Evolutionary conservation across 1,140 invertebrate species (phyloP).

Genomic region (Maconellicoccus hirsutus): DNA sequence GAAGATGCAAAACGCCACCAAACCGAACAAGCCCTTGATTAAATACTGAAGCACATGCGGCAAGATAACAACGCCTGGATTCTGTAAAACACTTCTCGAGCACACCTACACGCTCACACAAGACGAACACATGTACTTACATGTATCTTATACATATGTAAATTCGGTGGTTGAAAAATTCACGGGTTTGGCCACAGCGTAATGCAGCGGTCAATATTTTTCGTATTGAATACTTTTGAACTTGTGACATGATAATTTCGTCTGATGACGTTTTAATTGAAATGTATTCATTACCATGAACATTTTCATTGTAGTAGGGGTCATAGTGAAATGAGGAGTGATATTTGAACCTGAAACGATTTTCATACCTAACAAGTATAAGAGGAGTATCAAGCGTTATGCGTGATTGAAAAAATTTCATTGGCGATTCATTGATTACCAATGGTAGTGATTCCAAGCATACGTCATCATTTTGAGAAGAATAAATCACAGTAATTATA

Average conservation of each 20-base stretch:
- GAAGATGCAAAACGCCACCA: slow-evolving; percentile 12
- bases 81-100: background rate
- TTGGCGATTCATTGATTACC: too few species aligned
- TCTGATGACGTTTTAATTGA: background rate
- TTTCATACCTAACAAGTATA: too few species aligned
- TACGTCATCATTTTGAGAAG: too few species aligned
- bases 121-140: background rate
- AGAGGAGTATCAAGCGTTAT: too few species aligned
- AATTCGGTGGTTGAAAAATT: background rate
- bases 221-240: background rate
- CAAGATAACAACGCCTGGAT: background rate
- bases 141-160: background rate
- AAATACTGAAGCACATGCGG: background rate
- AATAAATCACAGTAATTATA: too few species aligned
- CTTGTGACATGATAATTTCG: background rate
- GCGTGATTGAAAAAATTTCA: too few species aligned
- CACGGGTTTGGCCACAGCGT: background rate
- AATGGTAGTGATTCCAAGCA: too few species aligned
- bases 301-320: too few species aligned
- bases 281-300: background rate
- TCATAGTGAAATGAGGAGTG: too few species aligned
- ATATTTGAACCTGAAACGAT: too few species aligned
- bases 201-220: too few species aligned
- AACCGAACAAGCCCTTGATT: slow-evolving; percentile 15
- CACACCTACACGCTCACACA: background rate